phyloP scores from a whole-genome alignment of 2,888 invertebrate genomes.

The Lochmaea crataegi region DNA sequence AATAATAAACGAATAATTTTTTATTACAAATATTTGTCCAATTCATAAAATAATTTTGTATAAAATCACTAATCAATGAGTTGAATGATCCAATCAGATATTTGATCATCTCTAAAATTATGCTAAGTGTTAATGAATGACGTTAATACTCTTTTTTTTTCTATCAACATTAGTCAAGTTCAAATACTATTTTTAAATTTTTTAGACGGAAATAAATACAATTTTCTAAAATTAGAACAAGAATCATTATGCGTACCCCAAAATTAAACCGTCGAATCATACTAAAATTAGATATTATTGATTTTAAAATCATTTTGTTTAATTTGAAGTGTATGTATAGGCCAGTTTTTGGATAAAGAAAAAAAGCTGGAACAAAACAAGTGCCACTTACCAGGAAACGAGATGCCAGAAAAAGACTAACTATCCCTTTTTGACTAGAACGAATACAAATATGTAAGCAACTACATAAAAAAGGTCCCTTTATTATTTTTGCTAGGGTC shows the following conservation, averaged over 20 bases:
- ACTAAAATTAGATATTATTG: constrained; percentile 22
- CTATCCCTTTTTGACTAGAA: no score
- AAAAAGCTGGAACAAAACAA: no score
- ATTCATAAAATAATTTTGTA: neutral
- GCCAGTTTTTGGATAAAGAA: neutral
- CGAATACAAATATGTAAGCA: no score
- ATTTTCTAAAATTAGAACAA: constrained; percentile 19
- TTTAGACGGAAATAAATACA: constrained; percentile 22
- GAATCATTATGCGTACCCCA: constrained; percentile 5
- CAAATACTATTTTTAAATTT: constrained; percentile 27
- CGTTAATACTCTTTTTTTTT: constrained; percentile 1
- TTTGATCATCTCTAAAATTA: constrained; percentile 17
- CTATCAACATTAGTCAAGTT: constrained; percentile 22
- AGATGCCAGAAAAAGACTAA: no score
- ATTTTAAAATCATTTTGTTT: neutral
- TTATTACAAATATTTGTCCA: no score
- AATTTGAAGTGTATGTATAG: neutral
- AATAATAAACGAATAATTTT: no score
- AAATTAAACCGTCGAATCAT: constrained; percentile 14
- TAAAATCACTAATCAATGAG: neutral
- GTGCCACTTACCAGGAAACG: no score
- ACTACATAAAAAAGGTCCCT: no score
- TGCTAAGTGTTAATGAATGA: constrained; percentile 7
- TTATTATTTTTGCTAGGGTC: no score
- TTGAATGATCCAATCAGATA: constrained; percentile 8